Percentiles rank a stretch among this genome's conserved stretches.
Evolutionary conservation across 2,888 invertebrate genomes (phyloP).

Genomic region (Callimorpha dominula): DNA sequence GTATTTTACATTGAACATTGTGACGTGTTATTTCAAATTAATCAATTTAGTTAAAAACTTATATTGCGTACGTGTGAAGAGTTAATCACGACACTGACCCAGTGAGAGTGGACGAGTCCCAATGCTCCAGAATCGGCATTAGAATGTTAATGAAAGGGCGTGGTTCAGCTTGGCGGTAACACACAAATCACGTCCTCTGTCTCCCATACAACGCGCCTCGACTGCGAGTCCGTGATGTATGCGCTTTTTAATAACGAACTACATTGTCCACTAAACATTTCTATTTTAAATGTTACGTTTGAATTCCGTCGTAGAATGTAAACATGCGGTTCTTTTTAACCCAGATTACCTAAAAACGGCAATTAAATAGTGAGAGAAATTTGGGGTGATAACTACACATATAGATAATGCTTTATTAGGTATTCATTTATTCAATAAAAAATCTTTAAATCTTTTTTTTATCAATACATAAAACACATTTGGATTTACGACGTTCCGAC

Average conservation of each 20-base stretch:
- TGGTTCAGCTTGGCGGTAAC: slow-evolving; percentile 53
- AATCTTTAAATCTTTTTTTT: too few species aligned
- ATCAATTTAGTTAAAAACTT: slow-evolving; percentile 2
- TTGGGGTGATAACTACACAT: too few species aligned
- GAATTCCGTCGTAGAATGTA: slow-evolving; percentile 24
- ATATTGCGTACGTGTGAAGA: slow-evolving; percentile 13
- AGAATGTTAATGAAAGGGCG: slow-evolving; percentile 86
- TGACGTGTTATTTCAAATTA: not conserved
- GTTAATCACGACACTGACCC: slow-evolving; percentile 39
- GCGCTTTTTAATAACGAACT: slow-evolving; percentile 83
- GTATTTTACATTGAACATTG: not conserved
- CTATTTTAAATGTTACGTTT: slow-evolving; percentile 34
- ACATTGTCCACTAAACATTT: slow-evolving; percentile 66
- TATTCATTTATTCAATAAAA: too few species aligned
- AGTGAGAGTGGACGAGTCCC: slow-evolving; percentile 54
- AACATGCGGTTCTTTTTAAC: not conserved
- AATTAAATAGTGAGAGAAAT: not conserved
- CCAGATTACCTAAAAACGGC: not conserved
- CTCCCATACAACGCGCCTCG: slow-evolving; percentile 65
- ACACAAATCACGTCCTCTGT: slow-evolving; percentile 73
- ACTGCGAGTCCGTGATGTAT: slow-evolving; percentile 78
- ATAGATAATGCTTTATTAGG: too few species aligned
- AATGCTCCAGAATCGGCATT: slow-evolving; percentile 74
- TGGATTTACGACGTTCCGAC: too few species aligned
- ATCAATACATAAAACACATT: too few species aligned